Base-by-base conservation (phyloP, 2,888 invertebrate genomes). In the Cylloceria caligata region DNA sequence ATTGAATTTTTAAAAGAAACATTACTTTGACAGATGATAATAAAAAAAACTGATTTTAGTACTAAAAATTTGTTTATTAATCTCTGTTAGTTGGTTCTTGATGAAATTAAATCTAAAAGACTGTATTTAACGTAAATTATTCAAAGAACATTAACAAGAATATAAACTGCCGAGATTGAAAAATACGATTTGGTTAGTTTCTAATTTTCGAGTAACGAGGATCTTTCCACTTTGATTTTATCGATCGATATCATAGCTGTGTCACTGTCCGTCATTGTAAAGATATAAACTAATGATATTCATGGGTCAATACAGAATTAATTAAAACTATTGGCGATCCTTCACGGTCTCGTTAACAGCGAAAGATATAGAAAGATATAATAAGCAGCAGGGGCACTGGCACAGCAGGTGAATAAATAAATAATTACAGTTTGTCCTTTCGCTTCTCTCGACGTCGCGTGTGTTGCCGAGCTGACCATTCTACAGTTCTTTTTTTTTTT, bases 331-430 rank as follows among this genome's bases (percentile, higher is more conserved):
- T 30, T 30, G 11, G 47, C 9, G 45, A 67, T 47, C 4, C 47
- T 45, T 67, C 34, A 49, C 19, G 19, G 16, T 27, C n/a, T 52
- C 49, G 21, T 0, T n/a, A 2, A 13, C 13, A n/a, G 24, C 2
- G n/a, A 36, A 13, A 21, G 21, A 19, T 42, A 71, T 42, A 5
- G 42, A 69, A 57, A 19, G 47, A 62, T 62, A 57, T 42, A 47
- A 34, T 47, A 13, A 30, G 27, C 19, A 30, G 49, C 49, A 49
- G 77, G 69, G 42, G 49, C 77, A 77, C 30, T 69, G 77, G 77
- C 77, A 77, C 69, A 52, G 16, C 30, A 16, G 52, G 42, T 21
- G 69, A 77, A 64, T 69, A 77, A 21, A 77, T 77, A 16, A 77
- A 69, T 68, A 76, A 68, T 76, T 19, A 60, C 21, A 6, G 16